Conservation (phyloP, 64 coral and sea anemone genomes). For the Pocillopora damicornis region DNA sequence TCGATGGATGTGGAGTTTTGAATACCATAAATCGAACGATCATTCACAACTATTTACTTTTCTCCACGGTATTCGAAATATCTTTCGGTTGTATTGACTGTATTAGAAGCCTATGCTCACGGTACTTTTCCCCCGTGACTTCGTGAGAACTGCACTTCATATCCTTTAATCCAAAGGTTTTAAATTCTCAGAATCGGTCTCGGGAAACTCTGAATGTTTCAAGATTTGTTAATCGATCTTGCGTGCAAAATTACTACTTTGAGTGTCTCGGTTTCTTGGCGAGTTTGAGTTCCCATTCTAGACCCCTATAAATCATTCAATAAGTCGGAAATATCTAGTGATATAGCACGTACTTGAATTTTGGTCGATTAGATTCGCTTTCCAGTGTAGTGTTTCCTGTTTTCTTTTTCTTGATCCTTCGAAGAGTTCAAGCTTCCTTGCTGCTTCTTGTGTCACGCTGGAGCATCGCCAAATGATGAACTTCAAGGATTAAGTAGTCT, state of each 20-base stretch:
- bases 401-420: neutral
- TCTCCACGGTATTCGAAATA: neutral
- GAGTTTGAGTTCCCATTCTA: neutral
- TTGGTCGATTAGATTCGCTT: neutral
- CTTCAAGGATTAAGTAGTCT: neutral
- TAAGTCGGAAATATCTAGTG: neutral
- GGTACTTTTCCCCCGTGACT: neutral
- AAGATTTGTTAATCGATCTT: neutral
- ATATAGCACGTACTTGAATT: slow-evolving; percentile 5
- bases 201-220: neutral
- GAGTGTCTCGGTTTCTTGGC: neutral
- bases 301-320: slow-evolving; percentile 10
- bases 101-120: neutral
- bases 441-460: neutral
- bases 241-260: neutral
- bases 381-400: neutral
- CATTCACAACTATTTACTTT: neutral
- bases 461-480: neutral
- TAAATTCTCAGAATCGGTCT: neutral
- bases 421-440: neutral
- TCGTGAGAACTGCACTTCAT: neutral
- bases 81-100: neutral
- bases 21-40: neutral
- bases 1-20: neutral
- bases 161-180: neutral